Evolutionary conservation across 2,888 invertebrate species (phyloP), one percentile per base, ranked within the genome.

Genomic region (Melanostoma mellinum): DNA sequence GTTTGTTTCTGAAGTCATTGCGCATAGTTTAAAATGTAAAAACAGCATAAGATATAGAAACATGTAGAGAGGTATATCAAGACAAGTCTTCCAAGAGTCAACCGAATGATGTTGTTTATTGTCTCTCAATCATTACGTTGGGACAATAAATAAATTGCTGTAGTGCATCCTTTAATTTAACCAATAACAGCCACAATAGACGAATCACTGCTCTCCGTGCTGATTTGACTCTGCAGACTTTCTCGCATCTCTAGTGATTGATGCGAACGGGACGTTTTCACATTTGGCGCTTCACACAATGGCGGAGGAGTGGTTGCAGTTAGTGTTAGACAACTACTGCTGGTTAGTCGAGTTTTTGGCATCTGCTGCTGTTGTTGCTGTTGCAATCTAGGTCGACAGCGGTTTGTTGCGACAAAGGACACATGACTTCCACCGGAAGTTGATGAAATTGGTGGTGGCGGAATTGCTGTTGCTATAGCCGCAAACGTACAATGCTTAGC

Each of bases 401-500:
- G 79, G 71, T 75, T 79, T 30, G 60, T 69, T 33, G 56, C 52
- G 73, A 87, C 86, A 53, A 88, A 89, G 44, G 89, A 88, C 3
- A 88, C 89, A 78, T 88, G 89, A 80, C 89, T 71, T 38, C 68
- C 61, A 8, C 10, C 67, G 20, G 73, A 55, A 33, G 68, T 44
- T 9, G 79, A 69, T 0, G 79, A 74, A 53, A n/a, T 86, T 20
- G 86, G 85, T 3, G 88, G 67, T 42, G 88, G 86, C 4, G 89
- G 88, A 77, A 89, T 88, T 5, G 88, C 88, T 74, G 87, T 88
- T 32, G 90, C 88, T 3, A 89, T 88, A 53, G 90, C 74, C 6
- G 89, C 89, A 85, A 91, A 90, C 50, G 89, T 90, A 73, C 89
- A 89, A 69, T 90, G 91, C 80, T 91, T 91, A 30, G 85, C 86